Conservation (phyloP, 2,888 invertebrate species). For the Tenthredo notha region DNA sequence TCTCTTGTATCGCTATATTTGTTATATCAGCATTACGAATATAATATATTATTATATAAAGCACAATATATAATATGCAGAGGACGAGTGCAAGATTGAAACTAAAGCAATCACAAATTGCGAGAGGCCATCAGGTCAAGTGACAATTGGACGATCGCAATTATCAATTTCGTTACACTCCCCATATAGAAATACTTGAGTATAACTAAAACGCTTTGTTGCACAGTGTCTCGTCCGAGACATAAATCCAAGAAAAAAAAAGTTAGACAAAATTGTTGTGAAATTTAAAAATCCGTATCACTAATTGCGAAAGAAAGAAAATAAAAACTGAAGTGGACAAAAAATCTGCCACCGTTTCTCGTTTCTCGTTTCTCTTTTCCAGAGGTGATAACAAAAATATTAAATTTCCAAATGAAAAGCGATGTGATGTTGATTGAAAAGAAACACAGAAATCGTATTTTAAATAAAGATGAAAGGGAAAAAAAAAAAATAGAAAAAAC, state of each 20-base stretch:
- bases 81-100: constrained; percentile 21
- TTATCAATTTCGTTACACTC: constrained; percentile 30
- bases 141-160: constrained; percentile 42
- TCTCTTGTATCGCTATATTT: not conserved
- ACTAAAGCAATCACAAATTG: constrained; percentile 33
- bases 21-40: not conserved
- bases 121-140: constrained; percentile 18
- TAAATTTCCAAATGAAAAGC: not conserved
- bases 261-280: not conserved
- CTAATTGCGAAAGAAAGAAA: not conserved
- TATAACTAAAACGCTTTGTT: not conserved
- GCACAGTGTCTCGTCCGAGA: not conserved
- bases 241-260: not conserved
- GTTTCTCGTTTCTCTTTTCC: too few species aligned
- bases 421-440: not conserved
- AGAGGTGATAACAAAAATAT: not conserved
- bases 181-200: not conserved
- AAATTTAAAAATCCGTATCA: not conserved
- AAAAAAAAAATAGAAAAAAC: not conserved
- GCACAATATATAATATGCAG: not conserved
- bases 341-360: not conserved
- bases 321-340: too few species aligned
- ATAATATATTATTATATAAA: constrained; percentile 10
- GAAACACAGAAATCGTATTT: not conserved
- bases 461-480: not conserved